phyloP scores from a whole-genome alignment of 2,113 vertebrate species.

The Merops nubicus region DNA sequence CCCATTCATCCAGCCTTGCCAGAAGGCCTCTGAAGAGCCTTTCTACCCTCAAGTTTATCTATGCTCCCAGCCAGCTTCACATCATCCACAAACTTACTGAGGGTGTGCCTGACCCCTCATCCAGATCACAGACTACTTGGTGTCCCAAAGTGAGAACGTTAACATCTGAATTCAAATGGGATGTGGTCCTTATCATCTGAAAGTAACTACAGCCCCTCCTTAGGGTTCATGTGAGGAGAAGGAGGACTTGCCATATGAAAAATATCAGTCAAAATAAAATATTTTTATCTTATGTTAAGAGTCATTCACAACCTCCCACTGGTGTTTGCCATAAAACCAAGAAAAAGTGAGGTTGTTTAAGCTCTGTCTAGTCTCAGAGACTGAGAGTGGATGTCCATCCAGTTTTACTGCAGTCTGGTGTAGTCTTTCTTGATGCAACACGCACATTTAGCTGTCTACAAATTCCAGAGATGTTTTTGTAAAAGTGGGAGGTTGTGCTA shows the following conservation, averaged over 20 bases:
- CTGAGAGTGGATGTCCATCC: not conserved
- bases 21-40: no score
- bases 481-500: conserved; percentile 31
- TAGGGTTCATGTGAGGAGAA: conserved; percentile 18
- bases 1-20: no score
- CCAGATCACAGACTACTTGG: no score
- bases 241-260: conserved; percentile 28
- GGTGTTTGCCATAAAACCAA: not conserved
- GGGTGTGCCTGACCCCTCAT: no score
- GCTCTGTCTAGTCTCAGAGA: not conserved
- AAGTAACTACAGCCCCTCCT: not conserved
- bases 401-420: not conserved
- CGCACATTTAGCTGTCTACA: not conserved
- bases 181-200: not conserved
- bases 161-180: not conserved
- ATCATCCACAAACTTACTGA: no score
- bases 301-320: not conserved
- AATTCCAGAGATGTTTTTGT: not conserved
- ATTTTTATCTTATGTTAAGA: not conserved
- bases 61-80: no score
- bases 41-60: no score
- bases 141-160: not conserved
- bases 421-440: not conserved
- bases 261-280: not conserved
- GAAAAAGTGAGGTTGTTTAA: not conserved